phyloP scores from a whole-genome alignment of 92 coral and sea anemone species.

The Diadumene lineata region DNA sequence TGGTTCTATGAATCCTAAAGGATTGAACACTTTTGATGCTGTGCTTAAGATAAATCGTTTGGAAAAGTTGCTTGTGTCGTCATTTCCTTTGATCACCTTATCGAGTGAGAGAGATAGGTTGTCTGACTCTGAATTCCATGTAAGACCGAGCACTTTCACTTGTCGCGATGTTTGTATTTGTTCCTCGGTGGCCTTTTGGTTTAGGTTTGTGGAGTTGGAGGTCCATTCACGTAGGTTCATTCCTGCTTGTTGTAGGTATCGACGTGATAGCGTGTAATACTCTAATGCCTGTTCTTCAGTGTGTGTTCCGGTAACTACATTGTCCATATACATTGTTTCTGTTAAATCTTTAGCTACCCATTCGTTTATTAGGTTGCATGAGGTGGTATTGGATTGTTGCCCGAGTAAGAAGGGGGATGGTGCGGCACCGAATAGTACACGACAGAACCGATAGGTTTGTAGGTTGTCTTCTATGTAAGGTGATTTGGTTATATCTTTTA shows the following conservation, averaged over 20 bases:
- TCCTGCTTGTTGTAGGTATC: slow-evolving; percentile 32
- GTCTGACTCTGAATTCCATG: slow-evolving; percentile 7
- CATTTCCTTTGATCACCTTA: not conserved
- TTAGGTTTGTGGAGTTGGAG: not conserved
- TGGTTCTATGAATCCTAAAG: slow-evolving; percentile 25
- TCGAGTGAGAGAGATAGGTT: slow-evolving; percentile 1
- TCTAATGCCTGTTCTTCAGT: slow-evolving; percentile 26
- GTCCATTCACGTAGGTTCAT: slow-evolving; percentile 25
- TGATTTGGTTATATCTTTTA: slow-evolving; percentile 40
- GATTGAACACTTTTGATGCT: slow-evolving; percentile 32
- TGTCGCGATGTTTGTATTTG: too few species aligned
- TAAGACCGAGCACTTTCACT: slow-evolving; percentile 15
- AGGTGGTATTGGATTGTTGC: slow-evolving; percentile 62
- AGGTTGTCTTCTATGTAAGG: slow-evolving; percentile 38
- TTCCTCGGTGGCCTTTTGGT: too few species aligned
- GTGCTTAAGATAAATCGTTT: slow-evolving; percentile 32
- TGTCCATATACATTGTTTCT: slow-evolving; percentile 29
- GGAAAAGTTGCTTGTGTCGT: too few species aligned
- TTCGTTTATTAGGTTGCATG: slow-evolving; percentile 13
- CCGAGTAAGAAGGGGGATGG: slow-evolving; percentile 49
- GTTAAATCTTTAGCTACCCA: not conserved
- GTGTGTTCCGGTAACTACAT: slow-evolving; percentile 30
- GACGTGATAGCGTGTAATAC: slow-evolving; percentile 30
- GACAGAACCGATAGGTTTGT: slow-evolving; percentile 39
- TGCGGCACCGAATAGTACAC: slow-evolving; percentile 48